These are phyloP conservation scores for Bubo blakistoni DNA, from an alignment of 2,113 vertebrate genomes.

Conservation along the genomic window DNA sequence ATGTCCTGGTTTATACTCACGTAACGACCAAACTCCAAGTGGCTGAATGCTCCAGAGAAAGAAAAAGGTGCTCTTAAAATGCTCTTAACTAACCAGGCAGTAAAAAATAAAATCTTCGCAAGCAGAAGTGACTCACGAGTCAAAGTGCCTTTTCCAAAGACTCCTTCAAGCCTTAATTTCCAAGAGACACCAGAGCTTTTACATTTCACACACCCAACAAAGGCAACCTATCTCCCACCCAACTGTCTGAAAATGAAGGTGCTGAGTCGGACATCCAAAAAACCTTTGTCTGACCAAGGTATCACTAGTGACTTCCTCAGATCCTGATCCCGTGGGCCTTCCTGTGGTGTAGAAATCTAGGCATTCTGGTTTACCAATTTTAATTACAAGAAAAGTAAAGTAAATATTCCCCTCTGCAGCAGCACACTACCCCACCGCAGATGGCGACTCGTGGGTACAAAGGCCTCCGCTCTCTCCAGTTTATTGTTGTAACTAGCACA, in stretches of 20 bases:
- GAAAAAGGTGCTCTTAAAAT: background rate
- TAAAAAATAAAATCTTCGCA: background rate
- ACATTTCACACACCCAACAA: background rate
- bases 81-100: no score
- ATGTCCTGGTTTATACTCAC: background rate
- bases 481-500: background rate
- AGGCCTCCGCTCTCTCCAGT: fast-evolving
- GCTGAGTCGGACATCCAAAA: background rate
- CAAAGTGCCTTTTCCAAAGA: background rate
- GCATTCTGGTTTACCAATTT: background rate
- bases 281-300: background rate
- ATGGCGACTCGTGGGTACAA: fast-evolving
- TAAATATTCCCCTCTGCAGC: background rate
- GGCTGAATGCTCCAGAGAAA: background rate
- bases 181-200: background rate
- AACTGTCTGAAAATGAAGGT: background rate
- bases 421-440: fast-evolving
- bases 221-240: background rate
- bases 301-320: background rate
- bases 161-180: background rate
- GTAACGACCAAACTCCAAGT: fast-evolving
- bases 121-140: background rate
- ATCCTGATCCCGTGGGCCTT: fast-evolving
- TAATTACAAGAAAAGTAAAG: background rate
- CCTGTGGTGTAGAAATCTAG: background rate